Evolutionary conservation across 2,797 vertebrate genomes (phyloP).

Genomic region (Urosaurus nigricauda): DNA sequence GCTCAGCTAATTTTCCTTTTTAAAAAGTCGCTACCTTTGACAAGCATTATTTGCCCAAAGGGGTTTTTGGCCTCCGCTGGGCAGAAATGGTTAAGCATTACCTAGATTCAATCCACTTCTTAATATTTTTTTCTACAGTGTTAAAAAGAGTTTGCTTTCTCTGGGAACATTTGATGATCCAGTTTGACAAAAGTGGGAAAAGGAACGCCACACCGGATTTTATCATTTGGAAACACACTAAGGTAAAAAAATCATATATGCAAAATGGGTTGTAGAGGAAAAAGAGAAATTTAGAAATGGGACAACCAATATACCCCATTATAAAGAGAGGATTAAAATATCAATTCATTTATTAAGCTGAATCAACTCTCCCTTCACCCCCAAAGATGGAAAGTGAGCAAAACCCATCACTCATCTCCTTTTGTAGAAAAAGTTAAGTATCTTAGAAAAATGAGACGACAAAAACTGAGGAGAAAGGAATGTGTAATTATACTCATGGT

Average conservation of each 20-base stretch:
- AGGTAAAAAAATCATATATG: background rate
- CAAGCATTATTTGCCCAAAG: background rate
- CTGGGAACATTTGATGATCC: background rate
- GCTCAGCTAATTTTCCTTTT: background rate
- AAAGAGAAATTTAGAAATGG: background rate
- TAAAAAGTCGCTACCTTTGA: background rate
- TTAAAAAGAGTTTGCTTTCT: background rate
- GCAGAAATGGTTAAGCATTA: background rate
- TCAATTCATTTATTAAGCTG: background rate
- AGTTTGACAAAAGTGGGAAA: no score
- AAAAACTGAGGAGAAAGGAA: slow-evolving; percentile 3
- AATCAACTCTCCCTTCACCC: no score
- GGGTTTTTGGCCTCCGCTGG: no score
- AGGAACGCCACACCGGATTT: background rate
- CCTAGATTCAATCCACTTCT: background rate
- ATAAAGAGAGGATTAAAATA: background rate
- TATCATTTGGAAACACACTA: background rate
- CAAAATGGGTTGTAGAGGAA: background rate
- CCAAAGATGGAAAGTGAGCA: background rate
- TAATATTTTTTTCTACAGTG: background rate
- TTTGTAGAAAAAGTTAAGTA: background rate
- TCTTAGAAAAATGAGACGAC: background rate
- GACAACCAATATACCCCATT: no score
- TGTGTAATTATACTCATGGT: slow-evolving; percentile 2
- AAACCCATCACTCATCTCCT: background rate